Conservation (phyloP, 2,888 invertebrate species). For the Helobdella robusta region DNA sequence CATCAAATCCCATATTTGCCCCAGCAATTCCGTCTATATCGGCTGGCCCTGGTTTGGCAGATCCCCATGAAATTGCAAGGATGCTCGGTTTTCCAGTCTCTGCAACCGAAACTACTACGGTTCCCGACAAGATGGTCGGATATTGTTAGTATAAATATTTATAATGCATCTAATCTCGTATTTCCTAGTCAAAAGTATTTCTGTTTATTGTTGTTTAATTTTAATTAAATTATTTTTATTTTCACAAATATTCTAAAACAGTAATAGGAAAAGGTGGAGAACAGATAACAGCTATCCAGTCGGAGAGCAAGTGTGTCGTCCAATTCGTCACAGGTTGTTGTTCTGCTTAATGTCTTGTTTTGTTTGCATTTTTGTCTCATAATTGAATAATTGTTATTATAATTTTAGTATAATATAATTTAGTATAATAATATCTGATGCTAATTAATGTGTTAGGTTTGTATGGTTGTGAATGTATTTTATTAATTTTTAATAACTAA, state of each 20-base stretch:
- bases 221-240: not conserved
- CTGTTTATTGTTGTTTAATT: not conserved
- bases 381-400: not conserved
- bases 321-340: slow-evolving; percentile 72
- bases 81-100: slow-evolving; percentile 21
- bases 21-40: not conserved
- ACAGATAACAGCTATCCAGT: slow-evolving; percentile 84
- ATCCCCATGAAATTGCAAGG: slow-evolving; percentile 19
- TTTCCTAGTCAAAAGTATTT: not conserved
- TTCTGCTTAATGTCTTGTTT: too few relatives aligned
- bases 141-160: slow-evolving; percentile 64
- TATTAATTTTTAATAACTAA: too few relatives aligned
- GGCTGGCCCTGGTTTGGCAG: slow-evolving; percentile 17
- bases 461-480: too few relatives aligned
- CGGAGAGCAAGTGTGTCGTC: slow-evolving; percentile 89
- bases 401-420: not conserved
- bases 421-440: not conserved
- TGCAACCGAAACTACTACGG: slow-evolving; percentile 71
- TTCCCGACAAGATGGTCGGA: slow-evolving; percentile 89
- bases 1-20: slow-evolving; percentile 5
- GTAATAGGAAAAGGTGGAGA: slow-evolving; percentile 93
- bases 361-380: too few relatives aligned
- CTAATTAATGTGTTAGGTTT: not conserved
- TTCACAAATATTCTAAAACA: slow-evolving; percentile 44
- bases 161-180: not conserved